Base-by-base conservation (phyloP, 2,797 vertebrate genomes). In the Poeciliopsis gracilis region DNA sequence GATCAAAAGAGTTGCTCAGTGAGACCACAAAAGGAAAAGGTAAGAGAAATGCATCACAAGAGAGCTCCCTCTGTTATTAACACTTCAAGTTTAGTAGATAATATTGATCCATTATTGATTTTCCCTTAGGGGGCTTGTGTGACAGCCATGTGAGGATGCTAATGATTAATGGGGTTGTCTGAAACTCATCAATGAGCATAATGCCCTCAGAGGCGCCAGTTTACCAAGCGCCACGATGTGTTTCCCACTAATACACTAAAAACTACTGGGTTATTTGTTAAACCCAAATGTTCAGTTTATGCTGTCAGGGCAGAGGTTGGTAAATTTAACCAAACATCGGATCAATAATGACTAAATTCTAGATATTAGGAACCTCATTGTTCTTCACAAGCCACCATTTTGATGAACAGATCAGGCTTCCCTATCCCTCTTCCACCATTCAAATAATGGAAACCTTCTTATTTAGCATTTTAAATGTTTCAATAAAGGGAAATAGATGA, bases 31-130 rank as follows among this genome's bases (percentile, higher is more conserved):
- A 51, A 43, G 28, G 5, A 33, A 30, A 28, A 72, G 12, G 45
- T 23, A 72, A 20, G 33, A 43, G 10, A 16, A 53, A 33, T 25
- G 5, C 41, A 51, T 38, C 23, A 66, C 41, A 23, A 41, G 33
- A 30, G 30, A 36, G n/a, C 51, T 38, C 30, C 41, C 66, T 75
- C 36, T 36, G 72, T 72, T 33, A 89, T 87, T 80, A 88, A 80
- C 75, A 13, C 18, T 43, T 72, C 36, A 73, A 72, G 46, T 36
- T 63, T 73, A 38, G 20, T 63, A 78, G 70, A 73, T 73, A 72
- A 28, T 87, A 88, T 91, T 46, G 88, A 91, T 82, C 82, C 20
- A 43, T 70, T 84, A 89, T 91, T 89, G 87, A 90, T 83, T 83
- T 76, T n/a, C 77, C 78, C 73, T 63, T 38, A 47, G 59, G 72